Base-by-base conservation (phyloP, 1,140 invertebrate genomes). In the Cotesia chilonis region DNA sequence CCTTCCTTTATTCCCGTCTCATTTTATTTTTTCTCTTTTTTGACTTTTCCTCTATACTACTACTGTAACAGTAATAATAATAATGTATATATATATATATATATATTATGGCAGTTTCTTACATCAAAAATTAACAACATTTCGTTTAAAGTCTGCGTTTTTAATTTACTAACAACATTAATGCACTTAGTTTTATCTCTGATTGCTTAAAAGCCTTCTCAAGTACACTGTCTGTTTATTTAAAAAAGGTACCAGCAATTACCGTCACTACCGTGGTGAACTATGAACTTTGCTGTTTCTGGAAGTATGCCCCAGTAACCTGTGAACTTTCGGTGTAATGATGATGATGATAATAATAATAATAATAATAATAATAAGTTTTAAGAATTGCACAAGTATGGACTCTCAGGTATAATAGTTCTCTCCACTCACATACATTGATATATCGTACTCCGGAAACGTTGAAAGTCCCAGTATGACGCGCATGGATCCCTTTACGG, bases 141-240 rank as follows among this genome's bases (percentile, higher is more conserved):
- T 61, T 63, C 36, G 37, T 37, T 63, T 63, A 47, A 54, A 28
- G 75, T 74, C 68, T 79, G 81, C 77, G 79, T 80, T 78, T 79
- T 81, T 81, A 81, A 81, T 81, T 79, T 75, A 77, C 79, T 81
- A 81, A 81, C 77, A 81, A 76, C 75, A 72, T 71, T 64, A 70
- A 63, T 47, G 2, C 41, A 47, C 41, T 47, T 47, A 9, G 10
- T 47, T 47, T 47, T 47, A 47, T 47, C 41, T 47, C 5, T 47
- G 41, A 47, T 47, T 47, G 41, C 41, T 47, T 47, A 47, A 47
- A 47, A 47, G 41, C 41, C 6, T 47, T 47, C 41, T 47, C 41
- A 47, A 47, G 41, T 47, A 47, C 3, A 28, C 41, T 47, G 10
- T 47, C 41, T 10, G 5, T 47, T 61, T 61, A 61, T 12, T 61